A percentile compares a stretch with the other conserved stretches of the same genome.
These are phyloP conservation scores for Netelia virgata DNA, from an alignment of 2,888 invertebrate species.

Conservation along the genomic window DNA sequence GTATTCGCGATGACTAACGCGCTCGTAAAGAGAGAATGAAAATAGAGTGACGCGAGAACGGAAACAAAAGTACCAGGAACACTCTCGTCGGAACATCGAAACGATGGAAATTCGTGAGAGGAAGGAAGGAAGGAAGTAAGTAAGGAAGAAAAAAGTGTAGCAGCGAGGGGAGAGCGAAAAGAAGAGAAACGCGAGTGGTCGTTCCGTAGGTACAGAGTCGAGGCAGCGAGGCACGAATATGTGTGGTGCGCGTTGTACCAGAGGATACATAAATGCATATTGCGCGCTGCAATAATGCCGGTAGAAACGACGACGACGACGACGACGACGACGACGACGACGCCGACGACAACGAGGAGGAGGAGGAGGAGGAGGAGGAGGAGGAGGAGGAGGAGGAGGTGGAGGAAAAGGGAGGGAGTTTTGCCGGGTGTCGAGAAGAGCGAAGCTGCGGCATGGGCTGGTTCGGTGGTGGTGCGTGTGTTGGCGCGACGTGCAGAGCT, in stretches of 20 bases:
- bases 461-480: slow-evolving; percentile 31
- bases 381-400: slow-evolving; percentile 61
- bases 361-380: too few species aligned
- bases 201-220: neutral
- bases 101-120: slow-evolving; percentile 10
- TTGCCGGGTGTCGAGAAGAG: slow-evolving; percentile 69
- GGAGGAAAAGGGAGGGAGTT: slow-evolving; percentile 71
- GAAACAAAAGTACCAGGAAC: slow-evolving; percentile 35
- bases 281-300: slow-evolving; percentile 39
- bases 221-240: neutral
- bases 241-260: slow-evolving; percentile 21
- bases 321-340: slow-evolving; percentile 61
- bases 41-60: slow-evolving; percentile 42
- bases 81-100: neutral
- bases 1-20: slow-evolving; percentile 26
- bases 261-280: slow-evolving; percentile 41
- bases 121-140: slow-evolving; percentile 28
- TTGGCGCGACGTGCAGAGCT: slow-evolving; percentile 35
- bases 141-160: slow-evolving; percentile 7
- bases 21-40: slow-evolving; percentile 11
- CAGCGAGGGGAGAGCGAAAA: neutral
- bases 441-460: neutral
- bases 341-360: neutral
- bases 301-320: slow-evolving; percentile 20
- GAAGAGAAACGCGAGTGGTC: slow-evolving; percentile 23